Base-by-base conservation (phyloP, 2,113 vertebrate species). In the Merops nubicus region DNA sequence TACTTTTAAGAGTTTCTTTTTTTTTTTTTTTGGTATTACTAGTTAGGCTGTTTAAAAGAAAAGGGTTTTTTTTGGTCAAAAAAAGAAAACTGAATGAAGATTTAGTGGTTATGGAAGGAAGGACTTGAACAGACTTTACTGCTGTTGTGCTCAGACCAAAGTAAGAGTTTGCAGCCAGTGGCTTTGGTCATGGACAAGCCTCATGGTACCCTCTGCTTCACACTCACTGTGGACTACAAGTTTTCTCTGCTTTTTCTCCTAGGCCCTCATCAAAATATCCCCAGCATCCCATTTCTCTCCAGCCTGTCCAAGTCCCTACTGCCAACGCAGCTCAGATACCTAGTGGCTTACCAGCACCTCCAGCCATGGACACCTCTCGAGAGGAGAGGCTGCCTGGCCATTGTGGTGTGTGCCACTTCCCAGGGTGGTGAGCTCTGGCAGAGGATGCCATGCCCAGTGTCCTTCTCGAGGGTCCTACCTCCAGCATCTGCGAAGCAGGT, bases 301-400 rank as follows among this genome's bases (percentile, higher is more conserved):
- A 2, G 28, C 0, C 3, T 16, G 4, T 15, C 51, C 64, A 26
- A 4, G 59, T 73, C 16, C 15, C 38, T 64, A 12, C 31, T 87
- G 92, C 29, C 11, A 13, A 1, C 5, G 9, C 28, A 28, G 34
- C 45, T 64, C 22, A 15, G 56, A 5, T 42, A 19, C 14, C 16
- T 1, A 1, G n/a, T 63, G 38, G 2, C 8, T 31, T 48, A 31
- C 13, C 53, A 59, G 73, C 63, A n/a, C 17, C 45, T 77, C 53
- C 34, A 59, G 23, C 56, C 0, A 0, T 7, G 65, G 33, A 11
- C 19, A 19, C 0, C 0, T 20, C 62, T 20, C 4, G 0, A 43
- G 64, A 38, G 79, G 56, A 38, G 40, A 56, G n/a, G 47, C 26
- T 31, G 47, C 47, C 77, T n/a, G 8, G 33, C 8, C 38, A 36